phyloP scores from a whole-genome alignment of 1,140 invertebrate species.

The Metaphire vulgaris region DNA sequence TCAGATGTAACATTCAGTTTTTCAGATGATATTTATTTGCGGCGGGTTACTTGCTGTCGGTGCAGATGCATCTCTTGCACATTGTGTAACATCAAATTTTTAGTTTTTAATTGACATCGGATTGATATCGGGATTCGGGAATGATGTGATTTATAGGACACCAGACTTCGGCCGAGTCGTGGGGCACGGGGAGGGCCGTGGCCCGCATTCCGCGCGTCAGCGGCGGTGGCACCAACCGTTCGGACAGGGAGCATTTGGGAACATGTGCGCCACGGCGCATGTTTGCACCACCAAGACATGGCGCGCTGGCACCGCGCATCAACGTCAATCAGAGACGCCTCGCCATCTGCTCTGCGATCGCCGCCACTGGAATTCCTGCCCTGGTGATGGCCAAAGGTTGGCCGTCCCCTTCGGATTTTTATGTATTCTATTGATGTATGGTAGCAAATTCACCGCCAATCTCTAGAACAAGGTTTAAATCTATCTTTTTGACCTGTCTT shows the following conservation, averaged over 20 bases:
- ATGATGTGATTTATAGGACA: constrained; percentile 74
- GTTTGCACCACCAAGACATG: constrained; percentile 98
- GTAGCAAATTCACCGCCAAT: no score
- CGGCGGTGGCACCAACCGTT: constrained; percentile 98
- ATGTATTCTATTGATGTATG: no score
- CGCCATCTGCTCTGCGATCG: constrained; percentile 90
- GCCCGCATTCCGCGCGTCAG: constrained; percentile 99
- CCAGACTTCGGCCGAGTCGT: constrained; percentile 98
- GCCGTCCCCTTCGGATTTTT: constrained; percentile 9
- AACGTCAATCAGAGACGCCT: constrained; percentile 95
- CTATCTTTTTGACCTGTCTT: no score
- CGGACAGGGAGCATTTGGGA: constrained; percentile 98
- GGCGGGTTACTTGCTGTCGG: no score
- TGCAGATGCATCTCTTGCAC: no score
- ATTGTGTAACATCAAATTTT: no score
- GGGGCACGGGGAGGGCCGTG: constrained; percentile 99
- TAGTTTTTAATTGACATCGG: no score
- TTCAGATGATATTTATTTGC: no score
- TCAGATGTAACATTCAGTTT: no score
- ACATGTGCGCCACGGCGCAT: constrained; percentile 99
- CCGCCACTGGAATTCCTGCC: constrained; percentile 90
- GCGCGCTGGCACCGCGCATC: constrained; percentile 91
- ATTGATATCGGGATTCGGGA: no score
- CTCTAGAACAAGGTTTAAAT: no score
- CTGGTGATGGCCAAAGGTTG: constrained; percentile 91